A percentile compares a stretch with the other conserved stretches of the same genome.
Evolutionary conservation across 1,140 invertebrate genomes (phyloP).

Genomic region (Ditylenchus dipsaci): DNA sequence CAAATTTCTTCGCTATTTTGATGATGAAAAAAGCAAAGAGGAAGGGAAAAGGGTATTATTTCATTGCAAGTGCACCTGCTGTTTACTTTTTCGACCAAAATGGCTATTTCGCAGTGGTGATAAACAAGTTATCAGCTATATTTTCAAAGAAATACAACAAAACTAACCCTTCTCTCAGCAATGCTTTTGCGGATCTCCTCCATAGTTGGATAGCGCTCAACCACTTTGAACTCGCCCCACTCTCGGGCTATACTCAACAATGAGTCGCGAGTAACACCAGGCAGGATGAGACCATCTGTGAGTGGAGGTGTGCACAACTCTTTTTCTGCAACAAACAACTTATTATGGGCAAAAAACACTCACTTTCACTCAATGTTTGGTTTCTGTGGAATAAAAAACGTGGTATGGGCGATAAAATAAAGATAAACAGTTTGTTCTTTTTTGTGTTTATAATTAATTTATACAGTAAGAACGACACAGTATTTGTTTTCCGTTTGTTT

Average conservation of each 20-base stretch:
- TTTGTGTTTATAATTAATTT: too few species aligned
- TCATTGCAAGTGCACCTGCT: too few species aligned
- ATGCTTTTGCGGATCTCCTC: constrained; percentile 70
- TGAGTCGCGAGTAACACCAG: constrained; percentile 83
- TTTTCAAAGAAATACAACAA: constrained; percentile 22
- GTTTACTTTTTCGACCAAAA: too few species aligned
- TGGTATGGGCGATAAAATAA: too few species aligned
- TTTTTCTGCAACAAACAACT: constrained; percentile 67
- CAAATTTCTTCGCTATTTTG: neutral
- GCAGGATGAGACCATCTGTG: constrained; percentile 71
- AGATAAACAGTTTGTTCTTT: too few species aligned
- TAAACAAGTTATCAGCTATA: constrained; percentile 5
- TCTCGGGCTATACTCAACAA: constrained; percentile 74
- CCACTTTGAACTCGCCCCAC: constrained; percentile 79
- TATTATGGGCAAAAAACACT: constrained; percentile 4
- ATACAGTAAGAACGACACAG: too few species aligned
- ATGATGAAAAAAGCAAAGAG: too few species aligned
- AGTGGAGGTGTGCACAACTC: constrained; percentile 88
- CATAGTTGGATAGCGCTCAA: constrained; percentile 82
- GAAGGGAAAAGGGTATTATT: too few species aligned
- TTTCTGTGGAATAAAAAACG: too few species aligned
- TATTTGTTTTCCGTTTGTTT: too few species aligned
- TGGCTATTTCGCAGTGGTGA: neutral
- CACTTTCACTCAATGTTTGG: too few species aligned
- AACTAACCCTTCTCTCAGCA: constrained; percentile 76